Evolutionary conservation across 2,888 invertebrate species (phyloP), one percentile per base, ranked within the genome.

Genomic region (Diplazon laetatorius): DNA sequence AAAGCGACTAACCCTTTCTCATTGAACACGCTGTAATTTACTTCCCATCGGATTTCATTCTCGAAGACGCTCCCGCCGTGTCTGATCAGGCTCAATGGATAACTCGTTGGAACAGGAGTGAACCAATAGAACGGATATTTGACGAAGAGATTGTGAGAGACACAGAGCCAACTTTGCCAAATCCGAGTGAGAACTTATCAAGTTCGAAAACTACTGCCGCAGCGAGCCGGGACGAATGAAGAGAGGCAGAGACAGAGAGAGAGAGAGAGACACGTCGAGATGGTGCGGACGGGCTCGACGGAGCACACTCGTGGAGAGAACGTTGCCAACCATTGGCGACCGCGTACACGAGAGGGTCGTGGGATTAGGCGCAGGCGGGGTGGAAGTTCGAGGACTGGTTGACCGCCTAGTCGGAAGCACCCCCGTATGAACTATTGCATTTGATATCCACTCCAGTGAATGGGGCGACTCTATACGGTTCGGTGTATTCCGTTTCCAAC

Each of bases 361-460:
- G 72, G 75, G 79, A 79, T 79, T 79, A 79, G 69, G 70, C 71
- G 57, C 39, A 46, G 68, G n/a, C n/a, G n/a, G 71, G 63, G 35
- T 70, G 78, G 71, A 76, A 78, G 80, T 75, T 78, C 68, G 80
- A 78, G 86, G 80, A 85, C 82, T 84, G 85, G 85, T 84, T 85
- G 84, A 83, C 85, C 85, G 76, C 82, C 81, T 83, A 82, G 84
- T 86, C 86, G 86, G 86, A 86, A 85, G 80, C 81, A 81, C 82
- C 75, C 76, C 82, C n/a, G n/a, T 82, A 85, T 88, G 89, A 89
- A 87, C 88, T 88, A 89, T 89, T 89, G 88, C 89, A 86, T 89
- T 89, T 89, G 89, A 89, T 89, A 89, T 87, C 87, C 86, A 87
- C 84, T 82, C 84, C 85, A 85, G 87, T 88, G 89, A 89, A 89